Evolutionary conservation across 2,888 invertebrate species (phyloP).

Genomic region (Aethes cnicana): DNA sequence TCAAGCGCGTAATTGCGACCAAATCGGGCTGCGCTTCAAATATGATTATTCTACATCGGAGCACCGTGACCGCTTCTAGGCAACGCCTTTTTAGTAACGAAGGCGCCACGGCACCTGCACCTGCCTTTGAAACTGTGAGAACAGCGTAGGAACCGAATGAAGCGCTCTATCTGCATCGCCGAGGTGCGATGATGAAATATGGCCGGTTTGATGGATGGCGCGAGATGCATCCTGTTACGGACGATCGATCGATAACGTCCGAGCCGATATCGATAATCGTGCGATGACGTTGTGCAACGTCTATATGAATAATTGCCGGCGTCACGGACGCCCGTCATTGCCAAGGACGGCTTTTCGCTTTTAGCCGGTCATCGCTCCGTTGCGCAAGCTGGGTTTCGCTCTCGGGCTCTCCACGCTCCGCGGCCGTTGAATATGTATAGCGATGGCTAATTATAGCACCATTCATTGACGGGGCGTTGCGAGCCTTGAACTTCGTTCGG

Average conservation of each 20-base stretch:
- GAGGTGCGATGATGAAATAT: constrained; percentile 41
- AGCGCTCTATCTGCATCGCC: constrained; percentile 24
- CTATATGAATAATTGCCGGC: constrained; percentile 61
- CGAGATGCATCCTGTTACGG: constrained; percentile 40
- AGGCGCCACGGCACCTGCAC: constrained; percentile 57
- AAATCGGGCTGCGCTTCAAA: constrained; percentile 47
- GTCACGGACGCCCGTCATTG: constrained; percentile 64
- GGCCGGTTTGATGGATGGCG: constrained; percentile 39
- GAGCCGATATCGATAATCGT: constrained; percentile 31
- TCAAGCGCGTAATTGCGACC: constrained; percentile 47
- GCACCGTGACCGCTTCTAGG: constrained; percentile 42
- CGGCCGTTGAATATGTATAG: constrained; percentile 26
- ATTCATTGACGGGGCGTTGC: constrained; percentile 3
- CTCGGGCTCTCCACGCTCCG: constrained; percentile 48
- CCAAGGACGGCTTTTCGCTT: constrained; percentile 72
- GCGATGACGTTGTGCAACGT: constrained; percentile 54
- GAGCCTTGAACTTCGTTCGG: constrained; percentile 20
- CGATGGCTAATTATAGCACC: constrained; percentile 12
- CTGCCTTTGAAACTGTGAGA: too few relatives aligned
- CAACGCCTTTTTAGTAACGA: constrained; percentile 57
- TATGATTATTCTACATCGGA: constrained; percentile 44
- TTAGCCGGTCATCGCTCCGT: constrained; percentile 59
- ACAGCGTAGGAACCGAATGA: background rate
- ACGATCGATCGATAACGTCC: constrained; percentile 51
- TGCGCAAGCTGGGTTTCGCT: constrained; percentile 55